Conservation (phyloP, 2,888 invertebrate genomes). For the Ariolimax columbianus region DNA sequence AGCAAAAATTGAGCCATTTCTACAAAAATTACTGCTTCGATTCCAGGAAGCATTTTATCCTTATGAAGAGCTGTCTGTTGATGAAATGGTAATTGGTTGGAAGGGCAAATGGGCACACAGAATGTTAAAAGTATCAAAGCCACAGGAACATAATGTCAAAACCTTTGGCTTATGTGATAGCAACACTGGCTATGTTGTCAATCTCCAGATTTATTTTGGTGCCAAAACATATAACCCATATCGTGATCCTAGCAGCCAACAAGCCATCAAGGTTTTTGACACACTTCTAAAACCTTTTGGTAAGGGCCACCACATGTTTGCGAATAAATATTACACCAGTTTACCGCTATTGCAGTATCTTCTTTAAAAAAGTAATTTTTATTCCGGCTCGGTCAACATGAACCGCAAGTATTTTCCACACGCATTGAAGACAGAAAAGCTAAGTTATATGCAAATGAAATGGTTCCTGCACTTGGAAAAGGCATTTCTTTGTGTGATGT, state of each 20-base stretch:
- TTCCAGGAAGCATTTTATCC: no score
- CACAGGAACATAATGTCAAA: not conserved
- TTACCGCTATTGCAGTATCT: not conserved
- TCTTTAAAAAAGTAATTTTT: not conserved
- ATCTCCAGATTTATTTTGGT: not conserved
- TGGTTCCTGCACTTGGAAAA: not conserved
- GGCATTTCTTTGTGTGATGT: not conserved
- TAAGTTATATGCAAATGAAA: not conserved
- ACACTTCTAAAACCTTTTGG: not conserved
- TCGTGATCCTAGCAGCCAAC: not conserved
- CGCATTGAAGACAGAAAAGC: not conserved
- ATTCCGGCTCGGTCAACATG: not conserved
- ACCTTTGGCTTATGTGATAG: slow-evolving; percentile 3
- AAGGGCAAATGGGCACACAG: not conserved
- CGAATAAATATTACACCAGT: slow-evolving; percentile 9
- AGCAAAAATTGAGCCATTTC: no score
- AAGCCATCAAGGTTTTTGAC: not conserved
- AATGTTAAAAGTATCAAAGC: slow-evolving; percentile 16
- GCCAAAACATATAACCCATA: not conserved
- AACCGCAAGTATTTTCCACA: not conserved
- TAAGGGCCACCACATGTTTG: slow-evolving; percentile 8
- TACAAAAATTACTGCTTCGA: not conserved
- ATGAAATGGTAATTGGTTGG: no score
- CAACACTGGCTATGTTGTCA: not conserved
- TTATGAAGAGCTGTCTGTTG: no score